A percentile compares a stretch with the other conserved stretches of the same genome.
Conservation (phyloP, 2,797 vertebrate species). For the Pachyuromys duprasi region DNA sequence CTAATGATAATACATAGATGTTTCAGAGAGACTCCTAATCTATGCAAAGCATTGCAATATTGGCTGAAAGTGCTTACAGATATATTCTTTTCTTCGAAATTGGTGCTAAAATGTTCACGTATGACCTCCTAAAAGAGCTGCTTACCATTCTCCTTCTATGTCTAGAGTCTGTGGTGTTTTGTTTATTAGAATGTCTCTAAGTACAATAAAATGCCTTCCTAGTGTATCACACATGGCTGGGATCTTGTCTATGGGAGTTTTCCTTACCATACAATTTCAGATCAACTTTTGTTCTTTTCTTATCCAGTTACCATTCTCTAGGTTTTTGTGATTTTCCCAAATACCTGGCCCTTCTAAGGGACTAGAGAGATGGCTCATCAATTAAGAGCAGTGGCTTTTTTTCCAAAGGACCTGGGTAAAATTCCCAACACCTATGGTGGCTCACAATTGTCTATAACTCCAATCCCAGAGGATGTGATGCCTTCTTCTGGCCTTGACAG, state of each 20-base stretch:
- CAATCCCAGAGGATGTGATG: not conserved
- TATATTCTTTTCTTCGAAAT: constrained; percentile 15
- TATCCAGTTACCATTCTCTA: not conserved
- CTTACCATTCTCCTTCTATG: not conserved
- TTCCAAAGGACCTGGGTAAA: not conserved
- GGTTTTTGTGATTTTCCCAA: constrained; percentile 41
- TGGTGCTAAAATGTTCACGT: constrained; percentile 12
- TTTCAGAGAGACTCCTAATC: not conserved
- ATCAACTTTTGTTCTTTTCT: not conserved
- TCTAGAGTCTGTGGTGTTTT: not conserved
- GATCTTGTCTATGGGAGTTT: not conserved
- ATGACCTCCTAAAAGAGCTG: not conserved
- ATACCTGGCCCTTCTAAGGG: not conserved
- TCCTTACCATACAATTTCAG: not conserved
- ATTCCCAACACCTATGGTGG: not conserved
- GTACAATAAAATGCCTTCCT: not conserved
- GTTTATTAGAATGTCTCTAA: not conserved
- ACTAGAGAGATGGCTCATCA: not conserved
- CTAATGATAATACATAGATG: not conserved
- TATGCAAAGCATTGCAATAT: not conserved
- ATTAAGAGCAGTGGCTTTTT: not conserved
- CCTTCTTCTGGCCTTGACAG: not conserved
- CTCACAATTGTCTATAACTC: not conserved
- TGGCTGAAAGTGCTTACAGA: not conserved
- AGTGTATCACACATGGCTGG: not conserved